Evolutionary conservation across 1,140 invertebrate species (phyloP), one percentile per base, ranked within the genome.

Genomic region (Chymomyza costata): DNA sequence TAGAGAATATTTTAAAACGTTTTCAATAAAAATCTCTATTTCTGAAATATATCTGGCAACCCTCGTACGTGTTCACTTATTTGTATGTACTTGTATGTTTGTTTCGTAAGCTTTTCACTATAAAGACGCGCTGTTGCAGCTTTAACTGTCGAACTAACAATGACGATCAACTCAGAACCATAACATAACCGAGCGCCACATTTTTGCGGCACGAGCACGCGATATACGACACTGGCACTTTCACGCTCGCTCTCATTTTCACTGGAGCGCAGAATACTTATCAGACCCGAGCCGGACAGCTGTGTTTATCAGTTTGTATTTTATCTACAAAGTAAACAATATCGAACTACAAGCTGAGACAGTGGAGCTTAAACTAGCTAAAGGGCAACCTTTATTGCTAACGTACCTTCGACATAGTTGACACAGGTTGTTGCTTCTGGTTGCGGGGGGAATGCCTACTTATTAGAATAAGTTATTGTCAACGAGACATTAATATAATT

Each of bases 401-500:
- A 39, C 52, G 53, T 80, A 80, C 73, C 73, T 80, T 59, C 46
- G 73, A 80, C 73, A 80, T 80, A 34, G 16, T 66, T 71, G 61
- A 48, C 66, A 50, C 61, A 49, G n/a, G 11, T n/a, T 47, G 6
- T 15, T 14, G 3, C 14, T 14, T 32, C 41, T 25, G 10, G 31
- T n/a, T 39, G 8, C 30, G n/a, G 6, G n/a, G 18, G 25, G 35
- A 18, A 40, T 50, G 18, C 10, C 40, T 32, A 8, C 28, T 38
- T n/a, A 8, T 13, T 34, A 38, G 35, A 15, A 34, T 10, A 38
- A 16, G 6, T 10, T 13, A 38, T 16, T 38, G 15, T 17, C 3
- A 3, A 8, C 32, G 35, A 10, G 10, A 17, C 35, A 38, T 38
- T 17, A 17, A 38, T 3, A 14, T 7, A 16, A 38, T 38, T 38